Evolutionary conservation across 1,140 invertebrate species (phyloP).

Genomic region (Drosophila tani): DNA sequence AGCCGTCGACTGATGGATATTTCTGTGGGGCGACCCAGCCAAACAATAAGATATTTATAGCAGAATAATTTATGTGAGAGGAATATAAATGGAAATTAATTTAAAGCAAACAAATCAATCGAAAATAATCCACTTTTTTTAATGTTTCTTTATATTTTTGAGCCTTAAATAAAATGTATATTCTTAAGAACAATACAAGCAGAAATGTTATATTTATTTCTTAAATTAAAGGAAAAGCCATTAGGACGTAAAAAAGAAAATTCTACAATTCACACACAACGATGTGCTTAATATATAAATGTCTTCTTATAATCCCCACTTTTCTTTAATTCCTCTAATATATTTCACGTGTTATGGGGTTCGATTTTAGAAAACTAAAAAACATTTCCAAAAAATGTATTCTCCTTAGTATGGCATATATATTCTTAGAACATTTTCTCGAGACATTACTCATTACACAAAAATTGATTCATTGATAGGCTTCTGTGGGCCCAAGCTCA

Average conservation of each 20-base stretch:
- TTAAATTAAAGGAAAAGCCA: background rate
- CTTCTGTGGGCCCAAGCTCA: slow-evolving; percentile 28
- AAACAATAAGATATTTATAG: slow-evolving; percentile 2
- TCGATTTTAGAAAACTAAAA: background rate
- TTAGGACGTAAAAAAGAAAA: background rate
- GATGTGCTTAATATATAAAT: too few relatives aligned
- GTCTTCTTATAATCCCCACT: background rate
- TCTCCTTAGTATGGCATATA: background rate
- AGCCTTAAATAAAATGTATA: background rate
- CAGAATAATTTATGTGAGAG: slow-evolving; percentile 9
- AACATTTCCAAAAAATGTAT: background rate
- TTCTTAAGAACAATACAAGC: background rate
- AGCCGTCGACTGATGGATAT: slow-evolving; percentile 4
- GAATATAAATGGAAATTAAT: slow-evolving; percentile 11
- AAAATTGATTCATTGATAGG: slow-evolving; percentile 46
- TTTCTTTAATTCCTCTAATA: background rate
- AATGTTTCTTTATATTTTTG: too few relatives aligned
- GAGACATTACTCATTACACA: slow-evolving; percentile 23
- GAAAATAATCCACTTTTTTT: background rate
- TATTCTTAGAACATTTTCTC: slow-evolving; percentile 4
- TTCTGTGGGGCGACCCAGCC: background rate
- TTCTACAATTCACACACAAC: background rate
- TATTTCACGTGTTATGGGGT: background rate
- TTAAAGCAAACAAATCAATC: background rate
- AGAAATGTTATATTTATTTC: background rate